These are phyloP conservation scores for Acarapis woodi DNA, from an alignment of 1,140 invertebrate genomes.

Conservation along the genomic window DNA sequence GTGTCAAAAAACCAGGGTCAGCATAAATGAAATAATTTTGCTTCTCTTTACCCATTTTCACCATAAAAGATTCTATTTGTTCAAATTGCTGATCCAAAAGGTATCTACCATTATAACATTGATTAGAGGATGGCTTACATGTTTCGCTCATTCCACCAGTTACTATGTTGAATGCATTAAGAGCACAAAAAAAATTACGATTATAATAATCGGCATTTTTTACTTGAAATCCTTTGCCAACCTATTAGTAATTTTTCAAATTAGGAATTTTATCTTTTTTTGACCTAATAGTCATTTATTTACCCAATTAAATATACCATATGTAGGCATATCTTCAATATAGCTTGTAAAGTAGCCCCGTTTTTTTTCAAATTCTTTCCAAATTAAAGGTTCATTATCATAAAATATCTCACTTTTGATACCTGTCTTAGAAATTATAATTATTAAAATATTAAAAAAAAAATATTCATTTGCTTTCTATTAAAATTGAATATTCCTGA, in stretches of 20 bases:
- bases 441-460: too few relatives aligned
- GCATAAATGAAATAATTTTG: conserved; percentile 11
- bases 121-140: neutral
- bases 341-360: conserved; percentile 46
- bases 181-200: neutral
- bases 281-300: too few relatives aligned
- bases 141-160: conserved; percentile 13
- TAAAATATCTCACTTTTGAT: too few relatives aligned
- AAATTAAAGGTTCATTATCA: conserved; percentile 13
- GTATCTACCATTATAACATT: conserved; percentile 9
- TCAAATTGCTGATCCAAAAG: conserved; percentile 11
- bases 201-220: conserved; percentile 47
- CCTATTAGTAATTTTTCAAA: too few relatives aligned
- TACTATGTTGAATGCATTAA: neutral
- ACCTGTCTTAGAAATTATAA: too few relatives aligned
- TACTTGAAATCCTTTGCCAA: conserved; percentile 29
- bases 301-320: conserved; percentile 57
- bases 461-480: too few relatives aligned
- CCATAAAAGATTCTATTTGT: conserved; percentile 13
- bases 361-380: conserved; percentile 21
- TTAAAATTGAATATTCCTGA: too few relatives aligned
- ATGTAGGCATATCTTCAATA: conserved; percentile 37
- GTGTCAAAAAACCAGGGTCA: conserved; percentile 7
- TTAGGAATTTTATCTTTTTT: too few relatives aligned
- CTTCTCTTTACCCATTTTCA: conserved; percentile 11